phyloP scores from a whole-genome alignment of 2,888 invertebrate genomes.

The Allygus modestus region DNA sequence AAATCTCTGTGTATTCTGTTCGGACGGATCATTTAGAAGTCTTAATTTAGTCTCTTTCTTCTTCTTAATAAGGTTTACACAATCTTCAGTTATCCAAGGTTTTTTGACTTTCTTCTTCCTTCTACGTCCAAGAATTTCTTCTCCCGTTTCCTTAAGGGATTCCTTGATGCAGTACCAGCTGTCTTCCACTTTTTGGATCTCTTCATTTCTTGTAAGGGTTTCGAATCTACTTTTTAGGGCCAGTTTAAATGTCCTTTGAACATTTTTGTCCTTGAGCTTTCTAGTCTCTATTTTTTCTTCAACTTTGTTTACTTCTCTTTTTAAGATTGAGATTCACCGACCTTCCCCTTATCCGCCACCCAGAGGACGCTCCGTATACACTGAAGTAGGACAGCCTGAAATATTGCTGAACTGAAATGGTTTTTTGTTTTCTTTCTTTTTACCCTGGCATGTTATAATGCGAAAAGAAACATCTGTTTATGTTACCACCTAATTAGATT shows the following conservation, averaged over 20 bases:
- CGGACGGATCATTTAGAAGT: not conserved
- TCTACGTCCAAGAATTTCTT: not conserved
- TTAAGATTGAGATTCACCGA: not conserved
- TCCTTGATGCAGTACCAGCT: not conserved
- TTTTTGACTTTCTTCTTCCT: not conserved
- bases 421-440: too few species aligned
- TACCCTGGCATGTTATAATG: too few species aligned
- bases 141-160: not conserved
- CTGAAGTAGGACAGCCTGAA: slow-evolving; percentile 11
- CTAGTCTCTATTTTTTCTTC: too few species aligned
- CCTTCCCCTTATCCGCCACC: slow-evolving; percentile 7
- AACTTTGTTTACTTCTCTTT: too few species aligned
- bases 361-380: slow-evolving; percentile 9
- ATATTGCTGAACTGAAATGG: too few species aligned
- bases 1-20: not conserved
- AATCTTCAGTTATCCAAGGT: slow-evolving; percentile 12
- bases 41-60: not conserved
- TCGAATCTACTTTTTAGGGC: too few species aligned
- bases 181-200: too few species aligned
- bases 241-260: too few species aligned
- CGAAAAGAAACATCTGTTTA: too few species aligned
- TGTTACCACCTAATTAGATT: too few species aligned
- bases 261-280: too few species aligned
- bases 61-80: not conserved
- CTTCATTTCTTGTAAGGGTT: too few species aligned